A percentile compares a stretch with the other conserved stretches of the same genome.
phyloP scores from a whole-genome alignment of 1,140 invertebrate species.

The Ericerus pela region DNA sequence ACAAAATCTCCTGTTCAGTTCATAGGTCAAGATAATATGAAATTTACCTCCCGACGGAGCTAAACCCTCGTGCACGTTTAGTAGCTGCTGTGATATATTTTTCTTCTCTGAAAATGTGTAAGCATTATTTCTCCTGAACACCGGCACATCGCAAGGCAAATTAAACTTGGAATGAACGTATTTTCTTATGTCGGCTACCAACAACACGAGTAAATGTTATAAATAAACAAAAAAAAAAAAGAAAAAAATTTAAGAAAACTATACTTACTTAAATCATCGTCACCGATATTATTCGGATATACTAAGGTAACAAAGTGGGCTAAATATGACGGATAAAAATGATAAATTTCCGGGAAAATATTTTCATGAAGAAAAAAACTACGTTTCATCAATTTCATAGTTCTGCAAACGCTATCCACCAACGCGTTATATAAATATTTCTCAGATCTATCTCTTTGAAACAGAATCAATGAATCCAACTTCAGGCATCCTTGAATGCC shows the following conservation, averaged over 20 bases:
- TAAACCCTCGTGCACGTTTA: slow-evolving; percentile 18
- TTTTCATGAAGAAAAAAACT: slow-evolving; percentile 2
- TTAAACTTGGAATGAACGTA: slow-evolving; percentile 1
- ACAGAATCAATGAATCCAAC: slow-evolving; percentile 2
- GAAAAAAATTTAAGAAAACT: not conserved
- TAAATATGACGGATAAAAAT: slow-evolving; percentile 4
- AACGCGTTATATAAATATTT: slow-evolving; percentile 3
- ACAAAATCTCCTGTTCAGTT: not conserved
- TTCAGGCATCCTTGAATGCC: not conserved
- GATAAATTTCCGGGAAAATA: not conserved
- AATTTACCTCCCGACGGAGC: slow-evolving; percentile 16
- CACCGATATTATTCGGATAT: not conserved
- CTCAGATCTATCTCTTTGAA: not conserved
- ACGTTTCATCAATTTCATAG: not conserved
- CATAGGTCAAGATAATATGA: not conserved
- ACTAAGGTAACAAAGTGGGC: not conserved
- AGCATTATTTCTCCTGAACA: not conserved
- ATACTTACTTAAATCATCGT: slow-evolving; percentile 2
- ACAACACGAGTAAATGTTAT: not conserved
- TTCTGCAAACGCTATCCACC: not conserved
- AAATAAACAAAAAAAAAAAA: not conserved
- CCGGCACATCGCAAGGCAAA: not conserved
- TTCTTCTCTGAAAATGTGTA: not conserved
- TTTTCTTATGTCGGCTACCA: not conserved
- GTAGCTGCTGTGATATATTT: not conserved